These are phyloP conservation scores for Tyria jacobaeae DNA, from an alignment of 2,888 invertebrate genomes.

Conservation along the genomic window DNA sequence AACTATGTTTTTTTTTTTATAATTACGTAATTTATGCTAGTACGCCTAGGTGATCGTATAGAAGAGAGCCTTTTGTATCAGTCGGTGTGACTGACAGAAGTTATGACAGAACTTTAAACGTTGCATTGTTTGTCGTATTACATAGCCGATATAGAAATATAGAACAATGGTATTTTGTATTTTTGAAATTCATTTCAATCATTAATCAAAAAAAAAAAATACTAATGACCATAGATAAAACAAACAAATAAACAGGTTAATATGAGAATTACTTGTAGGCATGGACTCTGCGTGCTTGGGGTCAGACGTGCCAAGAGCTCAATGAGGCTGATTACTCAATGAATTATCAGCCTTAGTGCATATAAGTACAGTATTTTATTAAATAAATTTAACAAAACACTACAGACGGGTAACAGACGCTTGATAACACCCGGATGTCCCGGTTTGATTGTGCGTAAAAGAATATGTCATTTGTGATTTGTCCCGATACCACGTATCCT, in stretches of 20 bases:
- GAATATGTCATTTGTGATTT: conserved; percentile 29
- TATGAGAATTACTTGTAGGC: conserved; percentile 40
- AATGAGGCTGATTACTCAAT: conserved; percentile 12
- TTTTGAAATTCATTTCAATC: too few relatives aligned
- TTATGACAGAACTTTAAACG: too few relatives aligned
- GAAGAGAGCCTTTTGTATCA: too few relatives aligned
- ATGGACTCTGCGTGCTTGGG: conserved; percentile 49
- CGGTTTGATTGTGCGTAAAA: conserved; percentile 38
- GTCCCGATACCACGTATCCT: conserved; percentile 38
- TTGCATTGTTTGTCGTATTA: too few relatives aligned
- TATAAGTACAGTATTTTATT: conserved; percentile 2
- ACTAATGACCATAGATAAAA: conserved; percentile 37
- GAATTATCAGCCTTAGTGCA: conserved; percentile 12
- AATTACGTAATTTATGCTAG: too few relatives aligned
- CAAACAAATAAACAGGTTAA: conserved; percentile 26
- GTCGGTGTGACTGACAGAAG: too few relatives aligned
- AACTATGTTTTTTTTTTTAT: too few relatives aligned
- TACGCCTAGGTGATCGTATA: too few relatives aligned
- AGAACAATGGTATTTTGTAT: too few relatives aligned
- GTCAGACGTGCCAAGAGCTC: conserved; percentile 47
- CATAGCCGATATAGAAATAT: too few relatives aligned
- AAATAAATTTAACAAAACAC: conserved; percentile 7
- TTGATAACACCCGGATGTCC: conserved; percentile 61
- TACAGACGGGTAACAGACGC: conserved; percentile 60
- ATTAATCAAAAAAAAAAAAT: background rate